A percentile compares a stretch with the other conserved stretches of the same genome.
Evolutionary conservation across 2,888 invertebrate genomes (phyloP).

Genomic region (Trichogramma evanescens): DNA sequence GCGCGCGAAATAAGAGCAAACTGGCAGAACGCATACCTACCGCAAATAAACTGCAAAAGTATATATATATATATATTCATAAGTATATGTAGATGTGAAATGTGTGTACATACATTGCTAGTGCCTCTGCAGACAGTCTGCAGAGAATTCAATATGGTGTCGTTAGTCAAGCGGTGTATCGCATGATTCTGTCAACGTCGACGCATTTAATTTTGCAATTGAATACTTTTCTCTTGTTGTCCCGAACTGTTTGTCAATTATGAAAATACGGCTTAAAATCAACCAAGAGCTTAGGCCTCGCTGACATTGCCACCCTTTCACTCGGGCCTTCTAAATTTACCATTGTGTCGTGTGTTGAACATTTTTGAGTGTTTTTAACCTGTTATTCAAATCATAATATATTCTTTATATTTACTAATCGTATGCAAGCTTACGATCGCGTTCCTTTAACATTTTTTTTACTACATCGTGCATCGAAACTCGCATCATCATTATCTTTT

Average conservation of each 20-base stretch:
- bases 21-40: neutral
- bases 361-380: no score
- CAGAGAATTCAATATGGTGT: slow-evolving; percentile 42
- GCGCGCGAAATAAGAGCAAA: no score
- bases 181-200: slow-evolving; percentile 7
- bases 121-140: slow-evolving; percentile 1
- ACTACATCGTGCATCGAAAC: no score
- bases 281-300: slow-evolving; percentile 17
- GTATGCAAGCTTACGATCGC: no score
- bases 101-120: neutral
- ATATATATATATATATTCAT: neutral
- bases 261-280: slow-evolving; percentile 40
- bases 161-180: slow-evolving; percentile 30
- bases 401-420: no score
- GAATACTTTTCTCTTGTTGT: neutral
- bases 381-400: no score
- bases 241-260: slow-evolving; percentile 27
- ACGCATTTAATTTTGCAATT: slow-evolving; percentile 8
- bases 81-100: neutral
- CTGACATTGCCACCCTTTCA: slow-evolving; percentile 26
- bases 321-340: no score
- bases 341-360: no score
- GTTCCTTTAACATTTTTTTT: no score
- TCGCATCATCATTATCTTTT: no score
- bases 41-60: neutral